These are phyloP conservation scores for Agrochola circellaris DNA, from an alignment of 2,888 invertebrate species.

Conservation along the genomic window DNA sequence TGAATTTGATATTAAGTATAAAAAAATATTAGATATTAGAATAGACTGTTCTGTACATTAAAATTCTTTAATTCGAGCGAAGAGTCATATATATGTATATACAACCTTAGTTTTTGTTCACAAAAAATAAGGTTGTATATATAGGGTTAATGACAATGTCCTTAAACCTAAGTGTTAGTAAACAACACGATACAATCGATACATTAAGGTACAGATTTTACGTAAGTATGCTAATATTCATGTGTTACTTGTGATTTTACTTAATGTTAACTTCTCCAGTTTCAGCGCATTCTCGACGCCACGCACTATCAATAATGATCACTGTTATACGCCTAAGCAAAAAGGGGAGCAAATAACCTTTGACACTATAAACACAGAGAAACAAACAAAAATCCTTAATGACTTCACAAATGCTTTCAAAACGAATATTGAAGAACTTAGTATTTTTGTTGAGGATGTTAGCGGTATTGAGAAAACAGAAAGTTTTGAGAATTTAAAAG, in stretches of 20 bases:
- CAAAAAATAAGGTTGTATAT: no score
- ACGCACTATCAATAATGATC: slow-evolving; percentile 73
- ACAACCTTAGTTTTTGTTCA: no score
- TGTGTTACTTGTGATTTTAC: not conserved
- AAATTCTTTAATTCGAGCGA: no score
- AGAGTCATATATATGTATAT: no score
- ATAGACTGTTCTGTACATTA: no score
- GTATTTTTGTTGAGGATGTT: slow-evolving; percentile 13
- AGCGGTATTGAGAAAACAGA: not conserved
- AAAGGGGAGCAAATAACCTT: slow-evolving; percentile 57
- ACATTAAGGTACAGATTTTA: not conserved
- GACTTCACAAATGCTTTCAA: slow-evolving; percentile 60
- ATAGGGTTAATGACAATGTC: no score
- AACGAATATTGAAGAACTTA: slow-evolving; percentile 28
- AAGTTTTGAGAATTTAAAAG: slow-evolving; percentile 28
- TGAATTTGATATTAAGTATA: no score
- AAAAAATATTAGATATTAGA: no score
- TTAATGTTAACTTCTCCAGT: slow-evolving; percentile 65
- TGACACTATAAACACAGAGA: slow-evolving; percentile 48
- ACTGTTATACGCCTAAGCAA: slow-evolving; percentile 74
- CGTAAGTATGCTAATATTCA: not conserved
- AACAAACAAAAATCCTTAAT: slow-evolving; percentile 44
- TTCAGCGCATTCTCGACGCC: slow-evolving; percentile 84
- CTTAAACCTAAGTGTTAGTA: no score
- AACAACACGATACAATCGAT: no score